Conservation (phyloP, 2,888 invertebrate genomes). For the Andrena hattorfiana region DNA sequence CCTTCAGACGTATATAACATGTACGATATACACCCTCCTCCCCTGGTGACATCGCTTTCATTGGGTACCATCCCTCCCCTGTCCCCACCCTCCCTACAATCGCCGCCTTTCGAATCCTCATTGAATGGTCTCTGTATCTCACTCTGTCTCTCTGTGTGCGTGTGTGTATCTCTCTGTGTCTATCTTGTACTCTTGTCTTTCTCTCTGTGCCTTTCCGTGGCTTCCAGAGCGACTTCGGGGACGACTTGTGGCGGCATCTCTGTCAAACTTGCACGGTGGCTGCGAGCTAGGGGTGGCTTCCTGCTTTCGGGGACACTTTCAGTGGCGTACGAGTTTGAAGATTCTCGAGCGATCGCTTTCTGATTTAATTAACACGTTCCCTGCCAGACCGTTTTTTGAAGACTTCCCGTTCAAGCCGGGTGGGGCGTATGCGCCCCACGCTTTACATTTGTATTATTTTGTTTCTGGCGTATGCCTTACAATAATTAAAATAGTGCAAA, state of each 20-base stretch:
- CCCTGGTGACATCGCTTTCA: background rate
- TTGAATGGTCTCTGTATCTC: background rate
- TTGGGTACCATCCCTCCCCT: background rate
- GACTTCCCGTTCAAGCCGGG: too few relatives aligned
- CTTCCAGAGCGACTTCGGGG: slow-evolving; percentile 28
- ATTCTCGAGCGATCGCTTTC: too few relatives aligned
- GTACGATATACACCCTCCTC: background rate
- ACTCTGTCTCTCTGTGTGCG: background rate
- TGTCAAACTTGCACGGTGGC: background rate
- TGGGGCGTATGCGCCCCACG: too few relatives aligned
- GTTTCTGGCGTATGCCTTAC: too few relatives aligned
- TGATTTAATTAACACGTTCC: too few relatives aligned
- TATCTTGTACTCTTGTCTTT: background rate
- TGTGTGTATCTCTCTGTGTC: slow-evolving; percentile 1
- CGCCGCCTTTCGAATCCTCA: background rate
- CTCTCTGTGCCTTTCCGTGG: slow-evolving; percentile 19
- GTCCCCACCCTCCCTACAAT: background rate
- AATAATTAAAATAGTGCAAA: too few relatives aligned
- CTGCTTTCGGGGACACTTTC: background rate
- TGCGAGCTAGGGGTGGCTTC: background rate
- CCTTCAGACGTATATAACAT: background rate
- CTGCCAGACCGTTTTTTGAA: too few relatives aligned
- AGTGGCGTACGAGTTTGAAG: too few relatives aligned
- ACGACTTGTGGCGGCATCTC: background rate
- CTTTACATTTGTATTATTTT: too few relatives aligned